phyloP scores from a whole-genome alignment of 1,140 invertebrate genomes.

The Drosophila oshimai region DNA sequence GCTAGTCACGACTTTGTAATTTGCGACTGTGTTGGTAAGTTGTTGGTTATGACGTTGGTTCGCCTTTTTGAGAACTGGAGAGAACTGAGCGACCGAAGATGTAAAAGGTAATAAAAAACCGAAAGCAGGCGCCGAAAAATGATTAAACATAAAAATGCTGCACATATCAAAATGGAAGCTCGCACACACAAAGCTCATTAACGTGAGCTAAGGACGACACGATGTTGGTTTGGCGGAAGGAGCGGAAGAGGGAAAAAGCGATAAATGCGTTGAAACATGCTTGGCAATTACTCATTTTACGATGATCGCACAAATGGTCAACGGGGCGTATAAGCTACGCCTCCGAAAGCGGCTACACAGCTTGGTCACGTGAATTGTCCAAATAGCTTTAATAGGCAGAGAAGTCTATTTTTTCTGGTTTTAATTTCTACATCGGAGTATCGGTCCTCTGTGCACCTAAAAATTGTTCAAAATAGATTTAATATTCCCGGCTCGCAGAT shows the following conservation, averaged over 20 bases:
- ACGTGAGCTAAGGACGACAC: conserved; percentile 9
- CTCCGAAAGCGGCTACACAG: not conserved
- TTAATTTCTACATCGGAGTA: too few species aligned
- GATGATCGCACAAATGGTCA: conserved; percentile 58
- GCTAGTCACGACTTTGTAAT: conserved; percentile 64
- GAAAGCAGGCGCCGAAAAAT: conserved; percentile 46
- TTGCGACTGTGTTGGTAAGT: conserved; percentile 44
- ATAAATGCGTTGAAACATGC: conserved; percentile 64
- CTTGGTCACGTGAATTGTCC: conserved; percentile 39
- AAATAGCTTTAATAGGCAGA: conserved; percentile 55
- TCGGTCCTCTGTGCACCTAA: too few species aligned
- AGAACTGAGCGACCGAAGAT: conserved; percentile 22
- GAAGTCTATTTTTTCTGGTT: too few species aligned
- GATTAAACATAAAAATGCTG: conserved; percentile 65
- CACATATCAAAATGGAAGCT: conserved; percentile 50
- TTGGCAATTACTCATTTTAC: conserved; percentile 71
- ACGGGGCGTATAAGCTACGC: conserved; percentile 57
- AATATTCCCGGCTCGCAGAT: conserved; percentile 11
- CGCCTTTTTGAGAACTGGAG: not conserved
- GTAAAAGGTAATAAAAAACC: conserved; percentile 54
- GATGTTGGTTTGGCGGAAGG: not conserved
- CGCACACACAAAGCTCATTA: conserved; percentile 49
- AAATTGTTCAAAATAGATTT: conserved; percentile 52
- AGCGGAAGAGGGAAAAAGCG: not conserved
- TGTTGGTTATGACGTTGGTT: conserved; percentile 7